A percentile compares a stretch with the other conserved stretches of the same genome.
Conservation (phyloP, 2,113 vertebrate genomes). For the Hoplias malabaricus region DNA sequence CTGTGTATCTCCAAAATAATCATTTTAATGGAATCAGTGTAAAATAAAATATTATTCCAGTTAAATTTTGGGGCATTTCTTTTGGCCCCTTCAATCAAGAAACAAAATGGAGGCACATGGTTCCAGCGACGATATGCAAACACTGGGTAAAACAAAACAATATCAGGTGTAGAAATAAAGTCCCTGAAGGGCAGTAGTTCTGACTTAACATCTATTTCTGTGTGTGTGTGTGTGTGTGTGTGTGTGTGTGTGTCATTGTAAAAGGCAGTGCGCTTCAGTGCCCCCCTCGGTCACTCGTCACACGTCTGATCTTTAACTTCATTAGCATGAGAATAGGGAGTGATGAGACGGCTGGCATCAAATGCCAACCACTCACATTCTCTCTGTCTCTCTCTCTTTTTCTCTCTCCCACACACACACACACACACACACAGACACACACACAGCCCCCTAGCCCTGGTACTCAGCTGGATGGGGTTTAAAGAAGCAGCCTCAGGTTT, state of each 20-base stretch:
- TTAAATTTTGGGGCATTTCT: no score
- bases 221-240: slow-evolving; percentile 18
- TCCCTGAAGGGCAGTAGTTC: not conserved
- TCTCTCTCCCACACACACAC: no score
- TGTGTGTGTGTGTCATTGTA: slow-evolving; percentile 19
- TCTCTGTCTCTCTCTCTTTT: slow-evolving; percentile 27
- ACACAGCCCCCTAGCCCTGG: not conserved
- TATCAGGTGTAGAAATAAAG: not conserved
- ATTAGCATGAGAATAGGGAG: slow-evolving; percentile 72
- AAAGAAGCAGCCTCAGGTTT: slow-evolving; percentile 18
- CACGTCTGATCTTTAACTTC: slow-evolving; percentile 65
- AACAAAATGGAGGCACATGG: no score
- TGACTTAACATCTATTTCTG: not conserved
- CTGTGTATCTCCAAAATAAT: no score
- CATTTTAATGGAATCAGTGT: no score
- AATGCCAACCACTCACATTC: slow-evolving; percentile 52
- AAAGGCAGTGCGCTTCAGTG: slow-evolving; percentile 21
- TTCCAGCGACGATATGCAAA: no score
- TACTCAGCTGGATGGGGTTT: slow-evolving; percentile 27
- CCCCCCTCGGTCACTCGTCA: slow-evolving; percentile 41
- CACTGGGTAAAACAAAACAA: not conserved
- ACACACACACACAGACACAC: slow-evolving; percentile 22
- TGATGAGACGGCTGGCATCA: slow-evolving; percentile 63
- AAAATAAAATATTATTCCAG: no score
- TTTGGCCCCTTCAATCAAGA: no score